phyloP scores from a whole-genome alignment of 2,113 vertebrate genomes.

The Ivindomyrus marchei region DNA sequence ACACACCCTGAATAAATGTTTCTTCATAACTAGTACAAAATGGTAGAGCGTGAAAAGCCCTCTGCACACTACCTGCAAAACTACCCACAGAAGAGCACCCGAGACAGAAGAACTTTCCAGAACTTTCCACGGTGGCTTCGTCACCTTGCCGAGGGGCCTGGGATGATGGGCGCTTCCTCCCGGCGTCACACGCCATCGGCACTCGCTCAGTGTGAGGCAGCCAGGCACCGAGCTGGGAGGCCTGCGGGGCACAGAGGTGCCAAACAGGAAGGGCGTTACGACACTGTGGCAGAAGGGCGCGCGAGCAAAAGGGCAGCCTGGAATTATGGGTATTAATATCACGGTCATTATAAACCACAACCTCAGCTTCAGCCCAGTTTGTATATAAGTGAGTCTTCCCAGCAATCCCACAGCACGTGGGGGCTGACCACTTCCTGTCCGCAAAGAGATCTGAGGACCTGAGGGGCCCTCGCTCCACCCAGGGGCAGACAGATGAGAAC shows the following conservation, averaged over 20 bases:
- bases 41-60: not conserved
- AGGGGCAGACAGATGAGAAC: conserved; percentile 20
- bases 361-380: not conserved
- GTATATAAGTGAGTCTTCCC: not conserved
- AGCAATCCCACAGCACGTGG: not conserved
- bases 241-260: not conserved
- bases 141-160: not conserved
- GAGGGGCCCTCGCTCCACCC: not conserved
- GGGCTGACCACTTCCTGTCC: not conserved
- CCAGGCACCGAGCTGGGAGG: not conserved
- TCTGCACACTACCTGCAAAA: not conserved
- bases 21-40: not conserved
- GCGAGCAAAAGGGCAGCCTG: not conserved
- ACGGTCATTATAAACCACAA: not conserved
- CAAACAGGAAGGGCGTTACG: not conserved
- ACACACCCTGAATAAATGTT: not conserved
- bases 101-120: not conserved
- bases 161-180: not conserved
- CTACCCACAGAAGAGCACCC: not conserved
- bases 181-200: not conserved
- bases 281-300: not conserved
- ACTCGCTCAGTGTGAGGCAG: not conserved
- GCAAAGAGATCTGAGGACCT: not conserved
- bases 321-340: not conserved
- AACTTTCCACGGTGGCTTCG: not conserved